Evolutionary conservation across 2,797 vertebrate species (phyloP), one percentile per base, ranked within the genome.

Genomic region (Clarias laeviceps): DNA sequence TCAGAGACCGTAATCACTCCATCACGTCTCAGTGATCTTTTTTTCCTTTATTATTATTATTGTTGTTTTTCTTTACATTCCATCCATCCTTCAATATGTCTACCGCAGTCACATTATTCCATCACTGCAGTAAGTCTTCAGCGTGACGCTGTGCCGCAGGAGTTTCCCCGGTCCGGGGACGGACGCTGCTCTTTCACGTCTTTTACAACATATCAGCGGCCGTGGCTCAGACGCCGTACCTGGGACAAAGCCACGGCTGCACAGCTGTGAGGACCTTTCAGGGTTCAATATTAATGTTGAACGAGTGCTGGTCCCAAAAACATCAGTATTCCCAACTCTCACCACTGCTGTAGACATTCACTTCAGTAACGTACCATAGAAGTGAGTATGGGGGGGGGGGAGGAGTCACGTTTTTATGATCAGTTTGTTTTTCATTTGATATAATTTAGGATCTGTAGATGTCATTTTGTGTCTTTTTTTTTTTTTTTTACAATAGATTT

Each of bases 261-360:
- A 45, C 12, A 18, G 22, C 62, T 57, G 18, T 59, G 45, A 68
- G 61, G 62, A 72, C 57, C 66, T 83, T 72, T 80, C 85, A 54
- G 74, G 81, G 54, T 78, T 78, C 73, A 27, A 50, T 37, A 65
- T 76, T 32, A 15, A 56, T 56, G 29, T 76, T 50, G 56, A 11
- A 56, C 9, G n/a, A 22, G 50, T 32, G 18, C 54, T 69, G 80
- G 80, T 86, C 12, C 37, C 12, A 57, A 64, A 73, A 72, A 37
- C 64, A 69, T 82, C 72, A 82, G 82, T 72, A 61, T 82, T 86
- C 65, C 15, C 66, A 72, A 40, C 77, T 45, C 34, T 12, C 72
- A 17, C 61, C 40, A 56, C 54, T 61, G 78, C 32, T 82, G 64
- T 83, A 78, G 56, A 82, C 12, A 40, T 80, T 65, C 54, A 29